Evolutionary conservation across 2,797 vertebrate species (phyloP).

Genomic region (Masticophis lateralis): DNA sequence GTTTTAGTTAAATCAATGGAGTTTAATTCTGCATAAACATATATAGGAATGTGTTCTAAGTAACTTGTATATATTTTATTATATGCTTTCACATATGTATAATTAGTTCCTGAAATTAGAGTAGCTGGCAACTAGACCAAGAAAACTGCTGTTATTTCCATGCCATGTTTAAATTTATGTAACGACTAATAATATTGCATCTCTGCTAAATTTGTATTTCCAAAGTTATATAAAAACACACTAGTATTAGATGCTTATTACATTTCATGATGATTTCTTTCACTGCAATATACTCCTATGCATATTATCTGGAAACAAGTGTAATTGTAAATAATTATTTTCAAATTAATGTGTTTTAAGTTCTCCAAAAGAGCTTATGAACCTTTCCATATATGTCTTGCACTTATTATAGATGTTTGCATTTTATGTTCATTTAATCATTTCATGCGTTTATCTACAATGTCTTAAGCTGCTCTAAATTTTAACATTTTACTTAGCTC

Average conservation of each 20-base stretch:
- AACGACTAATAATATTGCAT: not conserved
- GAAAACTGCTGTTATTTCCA: not conserved
- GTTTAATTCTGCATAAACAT: not conserved
- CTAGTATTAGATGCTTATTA: not conserved
- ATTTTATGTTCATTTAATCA: not conserved
- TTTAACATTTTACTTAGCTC: not conserved
- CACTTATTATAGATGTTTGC: not conserved
- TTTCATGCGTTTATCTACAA: not conserved
- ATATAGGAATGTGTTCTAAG: not conserved
- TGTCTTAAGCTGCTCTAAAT: not conserved
- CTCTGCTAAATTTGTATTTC: not conserved
- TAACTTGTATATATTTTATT: not conserved
- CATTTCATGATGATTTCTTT: not conserved
- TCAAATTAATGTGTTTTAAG: not conserved
- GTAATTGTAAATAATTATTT: not conserved
- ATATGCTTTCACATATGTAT: not conserved
- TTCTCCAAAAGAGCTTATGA: not conserved
- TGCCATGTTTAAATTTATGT: not conserved
- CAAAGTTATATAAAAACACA: not conserved
- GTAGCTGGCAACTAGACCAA: not conserved
- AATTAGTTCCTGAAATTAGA: not conserved
- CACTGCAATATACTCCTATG: not conserved
- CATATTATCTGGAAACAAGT: not conserved
- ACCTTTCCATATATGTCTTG: not conserved
- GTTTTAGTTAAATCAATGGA: not conserved